Evolutionary conservation across 2,888 invertebrate species (phyloP).

Genomic region (Zhuqinia jingwanae): DNA sequence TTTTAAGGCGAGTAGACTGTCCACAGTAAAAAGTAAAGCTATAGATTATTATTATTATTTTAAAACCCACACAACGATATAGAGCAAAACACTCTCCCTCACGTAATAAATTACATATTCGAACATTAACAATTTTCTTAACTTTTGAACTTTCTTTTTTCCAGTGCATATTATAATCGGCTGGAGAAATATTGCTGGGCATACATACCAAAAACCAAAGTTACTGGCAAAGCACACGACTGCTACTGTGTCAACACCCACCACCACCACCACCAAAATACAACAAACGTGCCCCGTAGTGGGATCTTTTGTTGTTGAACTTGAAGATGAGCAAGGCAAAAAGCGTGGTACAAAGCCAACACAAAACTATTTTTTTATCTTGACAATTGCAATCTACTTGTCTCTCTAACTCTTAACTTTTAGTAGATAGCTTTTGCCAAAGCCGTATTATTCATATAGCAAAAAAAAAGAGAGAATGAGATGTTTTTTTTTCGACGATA

Average conservation of each 20-base stretch:
- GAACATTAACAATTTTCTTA: constrained; percentile 43
- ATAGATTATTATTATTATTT: too few relatives aligned
- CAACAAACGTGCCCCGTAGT: constrained; percentile 5
- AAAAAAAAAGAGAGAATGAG: not conserved
- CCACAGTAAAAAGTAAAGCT: constrained; percentile 31
- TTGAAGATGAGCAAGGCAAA: not conserved
- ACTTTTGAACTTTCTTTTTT: constrained; percentile 4
- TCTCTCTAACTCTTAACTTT: too few relatives aligned
- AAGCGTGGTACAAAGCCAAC: not conserved
- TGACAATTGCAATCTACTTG: not conserved
- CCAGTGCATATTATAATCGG: not conserved
- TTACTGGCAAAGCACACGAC: not conserved
- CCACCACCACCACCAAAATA: not conserved
- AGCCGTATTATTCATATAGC: not conserved
- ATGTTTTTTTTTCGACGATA: constrained; percentile 36
- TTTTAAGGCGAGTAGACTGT: not conserved
- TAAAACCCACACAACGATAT: not conserved
- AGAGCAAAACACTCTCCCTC: constrained; percentile 19
- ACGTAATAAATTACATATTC: constrained; percentile 54
- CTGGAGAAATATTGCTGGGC: not conserved
- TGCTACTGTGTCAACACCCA: not conserved
- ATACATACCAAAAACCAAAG: too few relatives aligned
- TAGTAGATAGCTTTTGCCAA: not conserved
- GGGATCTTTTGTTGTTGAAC: constrained; percentile 10
- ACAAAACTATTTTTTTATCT: not conserved